Evolutionary conservation across 2,888 invertebrate genomes (phyloP), one percentile per base, ranked within the genome.

Genomic region (Odontothrips loti): DNA sequence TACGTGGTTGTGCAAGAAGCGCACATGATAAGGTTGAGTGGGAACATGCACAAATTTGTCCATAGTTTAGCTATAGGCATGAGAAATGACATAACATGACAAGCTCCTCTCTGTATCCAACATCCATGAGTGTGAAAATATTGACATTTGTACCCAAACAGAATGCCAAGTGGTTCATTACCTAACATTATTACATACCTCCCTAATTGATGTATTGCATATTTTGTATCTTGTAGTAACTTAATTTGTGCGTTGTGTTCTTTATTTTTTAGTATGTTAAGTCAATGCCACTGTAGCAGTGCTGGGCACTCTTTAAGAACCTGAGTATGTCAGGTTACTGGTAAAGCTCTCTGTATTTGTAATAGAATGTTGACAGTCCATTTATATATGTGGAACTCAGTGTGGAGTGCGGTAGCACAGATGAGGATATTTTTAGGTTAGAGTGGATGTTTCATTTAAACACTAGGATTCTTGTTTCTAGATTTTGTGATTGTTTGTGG

Each of bases 181-280:
- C 68, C 68, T 75, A 75, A 75, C 68, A 75, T 75, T 75, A 75
- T 27, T 75, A 75, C 68, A 75, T 75, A 75, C 68, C 68, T 75
- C 68, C 68, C 68, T 75, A 75, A 75, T 75, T 75, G 68, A 27
- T 75, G 68, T 75, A 75, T 75, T 75, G 68, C 68, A 75, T 75
- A 75, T 75, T 75, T 75, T 75, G 68, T 75, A 75, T 75, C 68
- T 75, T 75, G 68, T 75, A 75, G 68, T 75, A 75, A 75, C 68
- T 27, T 75, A 75, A 75, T 75, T 27, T 75, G 68, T 75, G 68
- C 68, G 68, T 75, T 75, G 68, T 75, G 68, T 75, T 75, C 68
- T 75, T 75, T 27, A 27, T 75, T 75, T 75, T 75, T 75, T 75
- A 75, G 68, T 75, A 27, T 27, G 12, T 27, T 75, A 75, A 75